These are phyloP conservation scores for Caenorhabditis inopinata DNA, from an alignment of 1,140 invertebrate genomes.

Conservation along the genomic window DNA sequence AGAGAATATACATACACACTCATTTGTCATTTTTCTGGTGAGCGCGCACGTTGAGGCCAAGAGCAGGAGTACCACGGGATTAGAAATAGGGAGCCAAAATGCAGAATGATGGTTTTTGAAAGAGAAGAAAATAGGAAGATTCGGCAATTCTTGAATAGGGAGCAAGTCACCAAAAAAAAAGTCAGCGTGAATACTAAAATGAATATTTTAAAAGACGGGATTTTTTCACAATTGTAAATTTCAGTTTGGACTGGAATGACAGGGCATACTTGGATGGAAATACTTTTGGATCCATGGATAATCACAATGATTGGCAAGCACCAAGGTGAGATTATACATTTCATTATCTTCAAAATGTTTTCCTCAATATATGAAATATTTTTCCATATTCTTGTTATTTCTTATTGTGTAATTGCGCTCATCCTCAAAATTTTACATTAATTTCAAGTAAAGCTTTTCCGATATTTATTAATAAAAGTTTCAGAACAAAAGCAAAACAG, in stretches of 20 bases:
- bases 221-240: background rate
- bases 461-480: no score
- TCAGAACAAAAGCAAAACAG: no score
- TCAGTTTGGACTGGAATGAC: slow-evolving; percentile 45
- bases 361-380: background rate
- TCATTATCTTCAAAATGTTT: no score
- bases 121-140: background rate
- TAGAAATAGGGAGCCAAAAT: slow-evolving; percentile 7
- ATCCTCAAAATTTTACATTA: no score
- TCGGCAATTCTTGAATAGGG: background rate
- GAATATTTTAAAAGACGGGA: no score
- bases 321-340: slow-evolving; percentile 20
- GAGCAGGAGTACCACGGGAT: slow-evolving; percentile 7
- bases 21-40: slow-evolving; percentile 23
- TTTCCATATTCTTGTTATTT: no score
- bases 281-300: slow-evolving; percentile 34
- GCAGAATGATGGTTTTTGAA: slow-evolving; percentile 25
- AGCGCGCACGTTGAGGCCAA: background rate
- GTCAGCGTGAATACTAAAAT: no score
- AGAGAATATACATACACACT: background rate
- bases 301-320: slow-evolving; percentile 2
- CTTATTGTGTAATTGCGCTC: no score
- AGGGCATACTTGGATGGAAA: slow-evolving; percentile 33
- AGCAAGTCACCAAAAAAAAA: no score
- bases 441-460: no score